phyloP scores from a whole-genome alignment of 2,113 vertebrate species.

The Labrus mixtus region DNA sequence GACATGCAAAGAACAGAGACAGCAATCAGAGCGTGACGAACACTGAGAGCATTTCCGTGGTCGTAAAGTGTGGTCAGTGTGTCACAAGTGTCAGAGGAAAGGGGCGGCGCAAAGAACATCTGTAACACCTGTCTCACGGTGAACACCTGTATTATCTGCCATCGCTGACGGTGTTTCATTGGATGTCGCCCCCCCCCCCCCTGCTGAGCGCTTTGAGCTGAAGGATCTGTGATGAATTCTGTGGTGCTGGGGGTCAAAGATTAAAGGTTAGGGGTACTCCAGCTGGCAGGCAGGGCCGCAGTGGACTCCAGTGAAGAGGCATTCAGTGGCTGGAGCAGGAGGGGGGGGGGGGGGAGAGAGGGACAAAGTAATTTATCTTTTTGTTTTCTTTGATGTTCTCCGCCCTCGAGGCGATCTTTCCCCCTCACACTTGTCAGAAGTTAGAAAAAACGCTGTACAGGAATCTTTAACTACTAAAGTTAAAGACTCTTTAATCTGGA shows the following conservation, averaged over 20 bases:
- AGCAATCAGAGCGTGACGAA: conserved; percentile 35
- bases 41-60: conserved; percentile 6
- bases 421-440: conserved; percentile 22
- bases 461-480: too few species aligned
- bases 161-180: conserved; percentile 22
- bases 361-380: conserved; percentile 34
- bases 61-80: background rate
- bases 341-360: conserved; percentile 55
- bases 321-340: conserved; percentile 71
- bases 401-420: conserved; percentile 22
- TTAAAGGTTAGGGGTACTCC: conserved; percentile 81
- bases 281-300: conserved; percentile 83
- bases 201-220: conserved; percentile 46
- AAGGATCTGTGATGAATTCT: conserved; percentile 66
- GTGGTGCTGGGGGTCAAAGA: conserved; percentile 64
- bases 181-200: conserved; percentile 55
- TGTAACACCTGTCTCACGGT: conserved; percentile 64
- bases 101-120: conserved; percentile 23
- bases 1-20: conserved; percentile 76
- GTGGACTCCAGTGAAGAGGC: conserved; percentile 77
- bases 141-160: conserved; percentile 50
- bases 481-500: too few species aligned
- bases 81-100: background rate
- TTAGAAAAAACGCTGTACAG: background rate
- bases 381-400: conserved; percentile 56